Conservation (phyloP, 2,888 invertebrate genomes). For the Blera fallax region DNA sequence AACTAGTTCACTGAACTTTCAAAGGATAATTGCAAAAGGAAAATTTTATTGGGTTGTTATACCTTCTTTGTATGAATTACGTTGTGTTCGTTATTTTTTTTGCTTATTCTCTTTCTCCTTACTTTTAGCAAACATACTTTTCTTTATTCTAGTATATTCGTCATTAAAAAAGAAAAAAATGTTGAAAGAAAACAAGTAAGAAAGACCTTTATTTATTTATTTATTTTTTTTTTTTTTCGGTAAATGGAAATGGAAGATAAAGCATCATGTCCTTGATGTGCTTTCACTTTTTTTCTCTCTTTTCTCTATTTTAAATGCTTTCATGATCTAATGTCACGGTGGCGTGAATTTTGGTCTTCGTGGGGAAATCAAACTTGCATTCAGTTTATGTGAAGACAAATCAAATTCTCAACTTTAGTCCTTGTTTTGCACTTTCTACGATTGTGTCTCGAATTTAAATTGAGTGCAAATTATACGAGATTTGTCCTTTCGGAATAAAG, state of each 20-base stretch:
- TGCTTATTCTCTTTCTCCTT: background rate
- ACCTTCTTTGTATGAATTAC: conserved; percentile 27
- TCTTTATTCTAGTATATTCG: background rate
- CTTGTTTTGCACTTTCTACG: conserved; percentile 66
- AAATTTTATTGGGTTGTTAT: conserved; percentile 35
- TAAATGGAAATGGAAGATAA: background rate
- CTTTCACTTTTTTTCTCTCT: conserved; percentile 7
- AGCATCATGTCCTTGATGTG: background rate
- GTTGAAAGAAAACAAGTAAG: conserved; percentile 33
- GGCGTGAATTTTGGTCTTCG: background rate
- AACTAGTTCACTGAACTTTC: conserved; percentile 50
- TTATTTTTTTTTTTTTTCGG: background rate
- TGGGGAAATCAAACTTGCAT: background rate
- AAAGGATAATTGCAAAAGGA: conserved; percentile 46
- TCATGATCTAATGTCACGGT: conserved; percentile 5
- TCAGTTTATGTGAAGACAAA: background rate
- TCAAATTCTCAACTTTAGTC: conserved; percentile 1
- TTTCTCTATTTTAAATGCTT: background rate
- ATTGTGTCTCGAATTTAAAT: conserved; percentile 82
- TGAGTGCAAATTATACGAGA: conserved; percentile 81
- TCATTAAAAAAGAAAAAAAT: conserved; percentile 8
- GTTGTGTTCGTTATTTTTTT: conserved; percentile 4
- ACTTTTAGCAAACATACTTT: conserved; percentile 31
- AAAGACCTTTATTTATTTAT: no score
- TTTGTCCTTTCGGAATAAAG: conserved; percentile 73